Percentiles rank a stretch among this genome's conserved stretches.
These are phyloP conservation scores for Scatophagus argus DNA, from an alignment of 2,113 vertebrate species.

Conservation along the genomic window DNA sequence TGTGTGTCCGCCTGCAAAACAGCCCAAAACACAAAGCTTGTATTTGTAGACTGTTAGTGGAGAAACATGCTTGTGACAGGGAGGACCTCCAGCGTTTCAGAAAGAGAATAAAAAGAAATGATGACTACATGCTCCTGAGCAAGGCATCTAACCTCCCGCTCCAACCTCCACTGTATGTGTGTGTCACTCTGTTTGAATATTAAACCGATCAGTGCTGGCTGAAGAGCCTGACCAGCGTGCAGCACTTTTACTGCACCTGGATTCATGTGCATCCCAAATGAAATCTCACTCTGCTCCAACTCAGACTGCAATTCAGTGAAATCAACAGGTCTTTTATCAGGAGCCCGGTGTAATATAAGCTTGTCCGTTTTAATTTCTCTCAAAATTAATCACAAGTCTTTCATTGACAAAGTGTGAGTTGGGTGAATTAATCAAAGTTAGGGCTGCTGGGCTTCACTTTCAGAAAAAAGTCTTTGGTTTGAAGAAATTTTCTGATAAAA, in stretches of 20 bases:
- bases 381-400: conserved; percentile 1
- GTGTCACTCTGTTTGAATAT: conserved; percentile 40
- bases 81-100: neutral
- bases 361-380: conserved; percentile 2
- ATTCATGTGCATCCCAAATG: neutral
- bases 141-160: conserved; percentile 7
- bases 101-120: neutral
- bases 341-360: neutral
- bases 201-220: conserved; percentile 28
- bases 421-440: neutral
- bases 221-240: neutral
- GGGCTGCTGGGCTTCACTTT: neutral
- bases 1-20: conserved; percentile 18
- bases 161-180: neutral
- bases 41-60: neutral
- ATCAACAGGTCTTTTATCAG: conserved; percentile 34
- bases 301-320: neutral
- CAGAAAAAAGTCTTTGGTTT: neutral
- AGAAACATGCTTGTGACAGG: neutral
- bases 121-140: neutral
- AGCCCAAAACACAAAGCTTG: conserved; percentile 12
- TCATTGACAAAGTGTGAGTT: neutral
- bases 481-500: neutral
- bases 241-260: neutral
- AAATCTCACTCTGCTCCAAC: neutral